A percentile compares a stretch with the other conserved stretches of the same genome.
These are phyloP conservation scores for Perca schrenkii DNA, from an alignment of 2,113 vertebrate genomes.

Conservation along the genomic window DNA sequence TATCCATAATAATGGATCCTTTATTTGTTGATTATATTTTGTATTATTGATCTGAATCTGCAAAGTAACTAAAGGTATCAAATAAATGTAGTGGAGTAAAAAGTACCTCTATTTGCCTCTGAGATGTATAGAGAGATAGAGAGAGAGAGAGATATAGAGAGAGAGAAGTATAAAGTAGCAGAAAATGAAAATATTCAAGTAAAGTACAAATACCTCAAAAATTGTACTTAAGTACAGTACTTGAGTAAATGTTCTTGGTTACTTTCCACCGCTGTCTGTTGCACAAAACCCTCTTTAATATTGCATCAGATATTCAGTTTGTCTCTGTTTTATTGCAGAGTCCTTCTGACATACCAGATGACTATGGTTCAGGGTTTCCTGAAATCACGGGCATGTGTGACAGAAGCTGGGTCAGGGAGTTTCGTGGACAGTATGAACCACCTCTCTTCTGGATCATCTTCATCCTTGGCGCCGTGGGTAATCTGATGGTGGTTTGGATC, in stretches of 20 bases:
- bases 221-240: too few relatives aligned
- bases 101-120: neutral
- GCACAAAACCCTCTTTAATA: neutral
- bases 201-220: neutral
- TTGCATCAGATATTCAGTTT: neutral
- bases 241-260: neutral
- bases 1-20: neutral
- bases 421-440: conserved; percentile 84
- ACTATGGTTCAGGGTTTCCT: neutral
- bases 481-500: conserved; percentile 87
- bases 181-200: neutral
- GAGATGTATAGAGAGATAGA: neutral
- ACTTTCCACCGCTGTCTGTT: neutral
- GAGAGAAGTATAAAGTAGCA: neutral
- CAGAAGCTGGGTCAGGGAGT: conserved; percentile 78
- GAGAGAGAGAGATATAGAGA: neutral
- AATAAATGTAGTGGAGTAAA: neutral
- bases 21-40: neutral
- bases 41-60: neutral
- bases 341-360: neutral
- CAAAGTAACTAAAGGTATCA: neutral
- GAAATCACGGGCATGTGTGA: conserved; percentile 72
- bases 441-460: conserved; percentile 89
- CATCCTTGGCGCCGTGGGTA: conserved; percentile 86
- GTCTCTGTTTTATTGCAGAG: conserved; percentile 45